A percentile compares a stretch with the other conserved stretches of the same genome.
Conservation (phyloP, 2,797 vertebrate species). For the Urocyon cinereoargenteus region DNA sequence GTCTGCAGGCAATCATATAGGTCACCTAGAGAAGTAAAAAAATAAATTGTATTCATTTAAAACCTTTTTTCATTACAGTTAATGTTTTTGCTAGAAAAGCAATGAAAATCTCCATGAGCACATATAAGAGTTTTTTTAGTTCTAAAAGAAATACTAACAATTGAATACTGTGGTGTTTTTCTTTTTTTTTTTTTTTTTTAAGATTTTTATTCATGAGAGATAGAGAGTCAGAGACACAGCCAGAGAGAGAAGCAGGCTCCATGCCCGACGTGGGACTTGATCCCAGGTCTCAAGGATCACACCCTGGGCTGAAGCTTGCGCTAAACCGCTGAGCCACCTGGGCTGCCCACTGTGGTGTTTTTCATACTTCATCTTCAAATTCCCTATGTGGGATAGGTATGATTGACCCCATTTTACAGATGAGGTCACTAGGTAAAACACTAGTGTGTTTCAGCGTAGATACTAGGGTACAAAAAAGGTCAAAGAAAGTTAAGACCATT, state of each 20-base stretch:
- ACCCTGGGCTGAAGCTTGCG: too few species aligned
- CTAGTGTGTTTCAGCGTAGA: neutral
- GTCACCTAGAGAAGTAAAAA: neutral
- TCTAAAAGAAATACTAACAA: conserved; percentile 12
- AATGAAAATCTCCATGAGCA: neutral
- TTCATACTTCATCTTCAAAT: neutral
- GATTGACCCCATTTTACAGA: neutral
- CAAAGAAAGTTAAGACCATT: neutral
- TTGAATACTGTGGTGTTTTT: neutral
- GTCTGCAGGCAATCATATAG: neutral
- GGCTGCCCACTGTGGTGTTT: neutral
- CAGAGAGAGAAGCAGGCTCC: too few species aligned
- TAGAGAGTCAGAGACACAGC: too few species aligned
- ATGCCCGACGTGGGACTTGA: too few species aligned
- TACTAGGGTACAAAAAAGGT: neutral
- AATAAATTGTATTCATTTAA: neutral
- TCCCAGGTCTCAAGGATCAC: too few species aligned
- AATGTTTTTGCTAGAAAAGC: conserved; percentile 18
- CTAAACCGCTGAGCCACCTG: too few species aligned
- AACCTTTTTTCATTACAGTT: neutral
- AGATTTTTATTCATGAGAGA: too few species aligned
- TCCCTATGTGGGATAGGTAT: neutral
- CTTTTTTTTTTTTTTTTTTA: too few species aligned
- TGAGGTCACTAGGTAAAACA: neutral
- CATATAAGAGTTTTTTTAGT: neutral